Evolutionary conservation across 1,140 invertebrate genomes (phyloP), one percentile per base, ranked within the genome.

Genomic region (Drosophila pachea): DNA sequence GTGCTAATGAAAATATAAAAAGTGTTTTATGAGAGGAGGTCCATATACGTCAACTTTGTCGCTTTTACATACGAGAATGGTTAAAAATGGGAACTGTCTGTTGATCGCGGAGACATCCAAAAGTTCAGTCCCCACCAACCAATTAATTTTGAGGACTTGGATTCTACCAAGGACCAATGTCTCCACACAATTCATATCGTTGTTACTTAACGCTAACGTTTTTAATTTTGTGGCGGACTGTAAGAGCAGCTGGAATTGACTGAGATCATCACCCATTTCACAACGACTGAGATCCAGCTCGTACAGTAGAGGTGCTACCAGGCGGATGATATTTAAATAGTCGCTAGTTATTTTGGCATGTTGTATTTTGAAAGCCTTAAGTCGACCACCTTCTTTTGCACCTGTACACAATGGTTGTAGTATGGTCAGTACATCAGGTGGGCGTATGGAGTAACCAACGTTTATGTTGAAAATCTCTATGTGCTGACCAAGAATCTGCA

Each of bases 381-480:
- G 38, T 3, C 61, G 36, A 6, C 47, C 49, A 11, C 55, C 54
- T 7, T 73, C 50, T 5, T 53, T n/a, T 4, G 79, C 79, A 0
- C 79, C 79, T 16, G 55, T 40, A 48, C 64, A 70, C 4, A 83
- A 11, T 0, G 66, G 68, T 1, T 48, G 52, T 2, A 83, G 49
- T 0, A 73, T 36, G 0, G 12, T 8, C 2, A 83, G 16, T 4
- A 73, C 9, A 4, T 55, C 16, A 0, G 48, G 12, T 0, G 53
- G 29, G 4, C 29, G 33, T n/a, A 40, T 70, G 4, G 79, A 86
- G 29, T 79, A 86, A 0, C 79, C 79, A 7, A 84, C 76, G 38
- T 66, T 84, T 29, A 86, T 52, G 35, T 68, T 55, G 4, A 84
- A 50, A 29, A 73, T 74, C 5, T 61, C 35, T 2, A 84, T 33